A percentile compares a stretch with the other conserved stretches of the same genome.
Evolutionary conservation across 2,888 invertebrate species (phyloP).

Genomic region (Chrysolina americana): DNA sequence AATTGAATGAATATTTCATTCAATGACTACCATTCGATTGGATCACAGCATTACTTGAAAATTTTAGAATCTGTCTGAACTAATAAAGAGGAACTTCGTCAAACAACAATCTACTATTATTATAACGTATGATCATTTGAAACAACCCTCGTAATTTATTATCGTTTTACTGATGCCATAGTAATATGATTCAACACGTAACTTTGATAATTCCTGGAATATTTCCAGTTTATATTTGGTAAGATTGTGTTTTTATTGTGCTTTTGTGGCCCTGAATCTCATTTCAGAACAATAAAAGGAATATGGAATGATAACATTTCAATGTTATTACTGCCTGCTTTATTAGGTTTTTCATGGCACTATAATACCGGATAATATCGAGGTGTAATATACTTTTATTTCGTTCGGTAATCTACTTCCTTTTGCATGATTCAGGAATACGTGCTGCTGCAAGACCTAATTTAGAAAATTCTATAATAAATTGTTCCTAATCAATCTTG

Average conservation of each 20-base stretch:
- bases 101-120: background rate
- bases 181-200: background rate
- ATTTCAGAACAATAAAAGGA: background rate
- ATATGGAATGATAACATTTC: constrained; percentile 8
- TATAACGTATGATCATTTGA: background rate
- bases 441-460: background rate
- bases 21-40: no score
- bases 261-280: constrained; percentile 7
- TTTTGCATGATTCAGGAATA: background rate
- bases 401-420: background rate
- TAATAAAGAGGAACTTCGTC: no score
- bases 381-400: background rate
- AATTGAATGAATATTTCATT: no score
- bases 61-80: no score
- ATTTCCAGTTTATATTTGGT: background rate
- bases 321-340: constrained; percentile 4
- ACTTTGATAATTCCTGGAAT: background rate
- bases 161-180: background rate
- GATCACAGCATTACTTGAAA: no score
- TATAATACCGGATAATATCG: background rate
- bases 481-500: no score
- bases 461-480: background rate
- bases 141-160: constrained; percentile 10
- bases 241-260: constrained; percentile 4
- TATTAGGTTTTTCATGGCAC: background rate